Conservation (phyloP, 1,140 invertebrate species). For the Sminthurinus signatus region DNA sequence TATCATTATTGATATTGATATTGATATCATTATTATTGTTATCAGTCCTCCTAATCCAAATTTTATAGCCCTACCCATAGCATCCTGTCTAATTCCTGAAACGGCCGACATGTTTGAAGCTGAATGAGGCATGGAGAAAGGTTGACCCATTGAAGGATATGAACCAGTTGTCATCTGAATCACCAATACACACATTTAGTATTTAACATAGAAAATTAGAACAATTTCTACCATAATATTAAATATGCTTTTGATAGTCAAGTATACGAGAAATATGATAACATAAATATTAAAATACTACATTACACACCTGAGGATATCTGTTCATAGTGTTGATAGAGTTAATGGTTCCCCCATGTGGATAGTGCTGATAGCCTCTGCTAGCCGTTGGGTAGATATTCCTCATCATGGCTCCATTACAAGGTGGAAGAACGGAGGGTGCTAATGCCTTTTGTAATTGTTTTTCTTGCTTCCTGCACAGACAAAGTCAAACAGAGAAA, state of each 20-base stretch:
- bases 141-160: constrained; percentile 86
- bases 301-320: constrained; percentile 82
- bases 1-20: too few relatives aligned
- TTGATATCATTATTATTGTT: too few relatives aligned
- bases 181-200: background rate
- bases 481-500: too few relatives aligned
- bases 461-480: constrained; percentile 95
- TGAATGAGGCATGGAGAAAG: constrained; percentile 86
- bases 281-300: constrained; percentile 1
- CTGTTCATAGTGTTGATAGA: constrained; percentile 72
- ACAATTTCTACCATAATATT: too few relatives aligned
- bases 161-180: constrained; percentile 77
- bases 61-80: constrained; percentile 66
- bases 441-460: constrained; percentile 91
- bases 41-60: background rate
- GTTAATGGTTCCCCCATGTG: constrained; percentile 71
- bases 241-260: too few relatives aligned
- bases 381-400: constrained; percentile 89
- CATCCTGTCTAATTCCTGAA: constrained; percentile 78
- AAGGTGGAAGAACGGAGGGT: constrained; percentile 75
- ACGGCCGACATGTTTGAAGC: constrained; percentile 75
- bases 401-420: constrained; percentile 93
- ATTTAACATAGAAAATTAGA: too few relatives aligned
- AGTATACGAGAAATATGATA: too few relatives aligned
- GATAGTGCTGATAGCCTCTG: constrained; percentile 86